Base-by-base conservation (phyloP, 2,888 invertebrate species). In the Alloscopus bannaensis region DNA sequence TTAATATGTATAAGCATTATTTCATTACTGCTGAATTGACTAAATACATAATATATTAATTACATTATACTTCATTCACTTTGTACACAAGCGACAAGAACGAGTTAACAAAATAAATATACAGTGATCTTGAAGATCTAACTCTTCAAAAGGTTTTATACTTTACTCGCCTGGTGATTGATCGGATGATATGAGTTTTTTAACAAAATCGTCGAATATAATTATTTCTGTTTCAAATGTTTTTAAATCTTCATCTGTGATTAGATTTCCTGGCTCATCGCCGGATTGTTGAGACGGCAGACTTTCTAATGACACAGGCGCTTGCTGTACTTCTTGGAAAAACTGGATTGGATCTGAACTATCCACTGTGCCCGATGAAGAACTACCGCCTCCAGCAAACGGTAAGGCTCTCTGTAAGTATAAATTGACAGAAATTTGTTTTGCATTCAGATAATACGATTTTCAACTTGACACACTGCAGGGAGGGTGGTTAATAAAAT, bases 301-400 rank as follows among this genome's bases (percentile, higher is more conserved):
- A 65, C 79, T 79, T 55, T 79, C 72, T 50, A 79, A 31, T 13
- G 79, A 79, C n/a, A 90, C 89, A 2, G 93, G 92, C 6, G 95
- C 94, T 84, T 91, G 91, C 87, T 94, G 91, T 88, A 94, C 95
- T 87, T 95, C 94, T 36, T 93, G 91, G 89, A 94, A 95, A 89
- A 95, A 95, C 82, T 91, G 91, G 0, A 94, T 93, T 81, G 95
- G 89, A 87, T 95, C 95, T 55, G 92, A 92, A 36, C 78, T 78
- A 52, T 79, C 79, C 20, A 66, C 72, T 6, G 65, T 79, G 29
- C 79, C 79, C 13, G 79, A 79, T 18, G 72, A 72, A 8, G 79
- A 79, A 40, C 78, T 78, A 22, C 78, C 78, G n/a, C 79, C 79
- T 22, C 72, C 79, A 29, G 79, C 79, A 68, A 79, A 72, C 11